Percentiles rank a stretch among this genome's conserved stretches.
Conservation (phyloP, 2,113 vertebrate species). For the Myiagra hebetior region DNA sequence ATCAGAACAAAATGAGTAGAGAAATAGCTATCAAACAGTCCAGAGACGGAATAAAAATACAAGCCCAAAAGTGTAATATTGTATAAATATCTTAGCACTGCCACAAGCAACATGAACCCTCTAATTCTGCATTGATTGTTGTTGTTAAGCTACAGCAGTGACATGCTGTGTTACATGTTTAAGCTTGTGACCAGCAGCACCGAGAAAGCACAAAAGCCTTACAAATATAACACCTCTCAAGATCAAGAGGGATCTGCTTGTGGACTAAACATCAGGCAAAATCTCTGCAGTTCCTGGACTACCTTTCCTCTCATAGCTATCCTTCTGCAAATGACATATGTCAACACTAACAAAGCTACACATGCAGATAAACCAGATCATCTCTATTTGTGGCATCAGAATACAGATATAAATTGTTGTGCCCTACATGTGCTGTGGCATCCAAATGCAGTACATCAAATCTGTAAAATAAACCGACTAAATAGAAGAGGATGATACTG, state of each 20-base stretch:
- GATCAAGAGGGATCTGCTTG: not conserved
- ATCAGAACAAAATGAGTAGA: not conserved
- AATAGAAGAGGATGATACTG: not conserved
- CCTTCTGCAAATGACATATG: not conserved
- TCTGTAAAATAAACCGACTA: not conserved
- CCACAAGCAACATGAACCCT: not conserved
- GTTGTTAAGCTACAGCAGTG: not conserved
- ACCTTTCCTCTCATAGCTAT: not conserved
- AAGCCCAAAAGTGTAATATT: accelerated
- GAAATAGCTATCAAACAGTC: not conserved
- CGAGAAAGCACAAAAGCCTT: not conserved
- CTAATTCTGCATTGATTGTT: not conserved
- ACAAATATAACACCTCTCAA: not conserved
- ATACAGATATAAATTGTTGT: accelerated
- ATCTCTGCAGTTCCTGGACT: not conserved
- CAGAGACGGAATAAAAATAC: not conserved
- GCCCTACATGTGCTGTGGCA: not conserved
- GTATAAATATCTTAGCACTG: not conserved
- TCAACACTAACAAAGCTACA: not conserved
- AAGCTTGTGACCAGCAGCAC: not conserved
- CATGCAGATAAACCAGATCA: not conserved
- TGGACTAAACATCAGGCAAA: not conserved
- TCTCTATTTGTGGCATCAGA: not conserved
- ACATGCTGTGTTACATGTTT: not conserved
- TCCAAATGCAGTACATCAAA: not conserved